Evolutionary conservation across 2,888 invertebrate species (phyloP), one percentile per base, ranked within the genome.

Genomic region (Lepidochrysops patricia): DNA sequence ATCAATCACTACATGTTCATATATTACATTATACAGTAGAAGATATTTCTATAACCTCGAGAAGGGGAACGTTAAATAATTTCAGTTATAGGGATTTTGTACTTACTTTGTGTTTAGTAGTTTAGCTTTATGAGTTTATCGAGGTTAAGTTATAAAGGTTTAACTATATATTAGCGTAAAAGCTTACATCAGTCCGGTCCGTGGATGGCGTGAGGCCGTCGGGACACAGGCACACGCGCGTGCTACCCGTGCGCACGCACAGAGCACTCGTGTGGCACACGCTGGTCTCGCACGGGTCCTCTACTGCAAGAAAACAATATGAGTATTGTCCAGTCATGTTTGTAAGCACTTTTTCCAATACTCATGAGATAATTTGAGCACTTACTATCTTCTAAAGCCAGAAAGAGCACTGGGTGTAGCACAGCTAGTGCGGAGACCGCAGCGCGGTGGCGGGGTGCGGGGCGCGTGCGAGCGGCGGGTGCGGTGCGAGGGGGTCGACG

Each of bases 191-290:
- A 0, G 64, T n/a, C 6, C 60, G 54, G 49, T 70, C 64, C 43
- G 67, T 68, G 37, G 64, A 59, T 19, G 90, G 75, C 60, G 75
- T 70, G 27, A 89, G 84, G 0, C 90, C 90, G 73, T 91, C 91
- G 58, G 92, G 90, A 62, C 92, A 92, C 62, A 91, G 82, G 68
- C 92, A 92, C 25, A 81, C 73, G 70, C 73, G 76, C 60, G 71
- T 72, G 60, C 71, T 75, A 66, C 79, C 79, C 61, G 90, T 79
- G 62, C 90, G 84, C 70, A 91, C 82, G 75, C 91, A 92, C 67
- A 95, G 89, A 37, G 94, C 93, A 63, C 91, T 91, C 57, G 83
- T 72, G 70, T 91, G 90, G 77, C 95, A 95, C 54, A 73, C 70
- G 9, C 63, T 57, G 15, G 59, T 7, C 29, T 67, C 70, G 74